Evolutionary conservation across 2,888 invertebrate genomes (phyloP), one percentile per base, ranked within the genome.

Genomic region (Tolmerus cingulatus): DNA sequence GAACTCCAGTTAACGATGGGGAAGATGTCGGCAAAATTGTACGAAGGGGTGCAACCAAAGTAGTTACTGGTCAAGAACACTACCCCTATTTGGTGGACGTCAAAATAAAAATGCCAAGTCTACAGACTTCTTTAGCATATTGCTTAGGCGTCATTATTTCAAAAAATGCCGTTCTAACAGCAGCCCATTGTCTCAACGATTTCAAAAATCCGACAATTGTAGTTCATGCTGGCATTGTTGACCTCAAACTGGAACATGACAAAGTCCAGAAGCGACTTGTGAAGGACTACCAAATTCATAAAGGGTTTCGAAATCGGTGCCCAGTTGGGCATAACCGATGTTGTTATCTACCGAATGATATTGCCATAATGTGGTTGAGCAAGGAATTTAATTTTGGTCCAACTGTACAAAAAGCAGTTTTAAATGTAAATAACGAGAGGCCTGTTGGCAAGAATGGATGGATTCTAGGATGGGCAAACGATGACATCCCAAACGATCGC

Each of bases 111-210:
- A 7, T 51, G n/a, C 7, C 51, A 16, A 51, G 19, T 51, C n/a
- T 51, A 51, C n/a, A 51, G 16, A n/a, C 51, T 51, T 51, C 51
- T 7, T 16, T 7, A n/a, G 16, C 2, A 19, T 51, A 51, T 51
- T 51, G 51, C 7, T n/a, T n/a, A 19, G 51, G 51, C 8, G 51
- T 51, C n/a, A 51, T 51, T n/a, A 51, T 51, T 51, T 92, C 92
- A 37, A 89, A 90, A 23, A 93, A 94, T 84, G 46, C 77, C 14
- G 91, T 93, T 1, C 82, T 94, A 5, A 94, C 94, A 1, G 94
- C 94, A 19, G 94, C 94, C 5, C 94, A 94, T 89, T 94, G 94
- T 89, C 8, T 85, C 1, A 8, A 16, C 0, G 51, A 5, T 51
- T 51, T 5, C 2, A n/a, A n/a, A 16, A 16, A n/a, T n/a, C 51